A percentile compares a stretch with the other conserved stretches of the same genome.
phyloP scores from a whole-genome alignment of 2,113 vertebrate genomes.

The Microcebus ravelobensis region DNA sequence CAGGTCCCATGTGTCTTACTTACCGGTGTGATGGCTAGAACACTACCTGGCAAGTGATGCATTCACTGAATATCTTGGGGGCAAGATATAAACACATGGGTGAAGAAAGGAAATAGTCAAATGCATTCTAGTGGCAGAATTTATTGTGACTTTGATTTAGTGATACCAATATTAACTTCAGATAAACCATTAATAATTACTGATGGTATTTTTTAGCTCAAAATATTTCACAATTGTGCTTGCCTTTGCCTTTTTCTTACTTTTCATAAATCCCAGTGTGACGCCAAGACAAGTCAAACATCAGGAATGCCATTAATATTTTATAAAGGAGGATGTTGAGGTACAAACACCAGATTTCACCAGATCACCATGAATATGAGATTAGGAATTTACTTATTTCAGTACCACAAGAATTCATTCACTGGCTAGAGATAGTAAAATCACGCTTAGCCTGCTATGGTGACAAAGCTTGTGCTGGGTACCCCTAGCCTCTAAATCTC shows the following conservation, averaged over 20 bases:
- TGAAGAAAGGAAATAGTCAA: neutral
- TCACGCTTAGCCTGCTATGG: neutral
- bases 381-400: neutral
- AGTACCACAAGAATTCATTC: neutral
- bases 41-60: neutral
- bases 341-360: neutral
- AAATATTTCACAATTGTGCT: neutral
- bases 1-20: neutral
- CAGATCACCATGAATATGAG: neutral
- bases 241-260: neutral
- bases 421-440: neutral
- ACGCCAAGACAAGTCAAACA: neutral
- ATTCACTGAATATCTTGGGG: no score
- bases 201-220: neutral
- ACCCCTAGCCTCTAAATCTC: neutral
- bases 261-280: neutral
- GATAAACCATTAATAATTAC: neutral
- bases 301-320: neutral
- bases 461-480: neutral
- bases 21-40: neutral
- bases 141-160: neutral
- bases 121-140: neutral
- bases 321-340: neutral
- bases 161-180: neutral
- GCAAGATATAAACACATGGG: neutral